Evolutionary conservation across 1,140 invertebrate species (phyloP), one percentile per base, ranked within the genome.

Genomic region (Coboldia fuscipes): DNA sequence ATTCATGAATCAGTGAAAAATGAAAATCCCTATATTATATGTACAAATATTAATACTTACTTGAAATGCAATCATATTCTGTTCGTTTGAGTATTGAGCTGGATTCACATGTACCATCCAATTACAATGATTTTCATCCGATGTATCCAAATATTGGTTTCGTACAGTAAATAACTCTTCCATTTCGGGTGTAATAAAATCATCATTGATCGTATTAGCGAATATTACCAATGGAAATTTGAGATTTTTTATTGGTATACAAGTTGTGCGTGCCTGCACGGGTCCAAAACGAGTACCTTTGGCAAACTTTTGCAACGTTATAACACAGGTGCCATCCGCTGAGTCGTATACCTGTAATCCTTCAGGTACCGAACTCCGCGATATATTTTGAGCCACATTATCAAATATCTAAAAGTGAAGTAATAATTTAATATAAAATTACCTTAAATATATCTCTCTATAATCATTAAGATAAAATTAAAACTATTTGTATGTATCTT

Each of bases 11-110:
- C 6, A 30, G n/a, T n/a, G n/a, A n/a, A n/a, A n/a, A n/a, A n/a
- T n/a, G n/a, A n/a, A n/a, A n/a, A n/a, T n/a, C n/a, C n/a, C n/a
- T n/a, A n/a, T n/a, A n/a, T n/a, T n/a, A n/a, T n/a, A n/a, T n/a
- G n/a, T n/a, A n/a, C n/a, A n/a, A n/a, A n/a, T n/a, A n/a, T n/a
- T 24, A 36, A 29, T 28, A 43, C 38, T 36, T 41, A 67, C 61
- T 45, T 74, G 70, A 50, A 68, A 73, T 36, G 70, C 71, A 29
- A 74, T 61, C 23, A 72, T 50, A 57, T 75, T 75, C 47, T 71
- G 67, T 36, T 63, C 58, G 12, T 54, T 42, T 18, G 48, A 31
- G 32, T 46, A 45, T 19, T 44, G 49, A 2, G 66, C 65, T 36
- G 61, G 50, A 24, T 50, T 51, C 8, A 74, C 61, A 42, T 68